These are phyloP conservation scores for Porites australiensis DNA, from an alignment of 64 coral and sea anemone species.

Conservation along the genomic window DNA sequence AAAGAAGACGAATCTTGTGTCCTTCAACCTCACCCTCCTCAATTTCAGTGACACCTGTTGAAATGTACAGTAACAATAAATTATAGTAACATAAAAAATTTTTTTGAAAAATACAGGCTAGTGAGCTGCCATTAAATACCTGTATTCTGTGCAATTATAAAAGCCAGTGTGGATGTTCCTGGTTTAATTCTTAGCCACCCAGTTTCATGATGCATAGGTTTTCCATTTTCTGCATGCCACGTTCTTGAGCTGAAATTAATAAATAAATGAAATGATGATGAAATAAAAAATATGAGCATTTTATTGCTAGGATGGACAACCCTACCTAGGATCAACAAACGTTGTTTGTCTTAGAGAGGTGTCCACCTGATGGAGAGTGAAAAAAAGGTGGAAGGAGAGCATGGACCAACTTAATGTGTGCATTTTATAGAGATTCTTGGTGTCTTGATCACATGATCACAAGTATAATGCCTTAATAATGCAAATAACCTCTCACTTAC, in stretches of 20 bases:
- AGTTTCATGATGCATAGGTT: constrained; percentile 82
- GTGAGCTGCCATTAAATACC: constrained; percentile 40
- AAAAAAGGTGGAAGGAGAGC: too few relatives aligned
- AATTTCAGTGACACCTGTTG: constrained; percentile 77
- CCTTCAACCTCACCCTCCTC: constrained; percentile 81
- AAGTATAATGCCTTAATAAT: too few relatives aligned
- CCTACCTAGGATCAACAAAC: too few relatives aligned
- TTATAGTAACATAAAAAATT: not conserved
- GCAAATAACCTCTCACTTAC: constrained; percentile 38
- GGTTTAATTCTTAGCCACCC: constrained; percentile 79
- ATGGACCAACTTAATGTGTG: too few relatives aligned
- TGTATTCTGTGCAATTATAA: constrained; percentile 85
- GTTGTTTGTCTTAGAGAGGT: too few relatives aligned
- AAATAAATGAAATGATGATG: too few relatives aligned
- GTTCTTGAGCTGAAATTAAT: constrained; percentile 62
- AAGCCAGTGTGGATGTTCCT: constrained; percentile 62
- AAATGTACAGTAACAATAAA: not conserved
- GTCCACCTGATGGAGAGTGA: too few relatives aligned
- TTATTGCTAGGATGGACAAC: too few relatives aligned
- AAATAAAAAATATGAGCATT: not conserved
- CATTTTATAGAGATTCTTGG: too few relatives aligned
- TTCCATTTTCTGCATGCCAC: constrained; percentile 53
- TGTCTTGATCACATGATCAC: too few relatives aligned
- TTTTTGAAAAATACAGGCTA: too few relatives aligned
- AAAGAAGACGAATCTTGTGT: constrained; percentile 69